These are phyloP conservation scores for Sminthurides aquaticus DNA, from an alignment of 2,888 invertebrate genomes.

Conservation along the genomic window DNA sequence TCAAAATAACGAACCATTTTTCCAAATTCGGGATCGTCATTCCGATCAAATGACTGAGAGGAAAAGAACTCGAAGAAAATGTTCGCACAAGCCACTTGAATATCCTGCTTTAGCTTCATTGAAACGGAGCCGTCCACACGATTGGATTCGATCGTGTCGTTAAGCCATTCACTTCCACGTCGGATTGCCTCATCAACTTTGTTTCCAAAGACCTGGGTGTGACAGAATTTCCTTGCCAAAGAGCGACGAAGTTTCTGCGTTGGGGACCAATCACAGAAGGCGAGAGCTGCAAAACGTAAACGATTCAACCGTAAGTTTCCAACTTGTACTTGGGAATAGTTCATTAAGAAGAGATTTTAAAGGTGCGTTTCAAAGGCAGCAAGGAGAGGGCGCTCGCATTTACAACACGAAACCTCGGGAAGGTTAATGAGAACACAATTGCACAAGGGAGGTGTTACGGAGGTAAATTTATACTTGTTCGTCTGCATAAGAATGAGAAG, in stretches of 20 bases:
- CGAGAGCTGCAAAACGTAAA: conserved; percentile 66
- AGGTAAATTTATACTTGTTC: too few species aligned
- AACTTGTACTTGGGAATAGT: conserved; percentile 10
- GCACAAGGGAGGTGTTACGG: too few species aligned
- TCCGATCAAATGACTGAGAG: conserved; percentile 63
- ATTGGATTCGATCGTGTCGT: conserved; percentile 22
- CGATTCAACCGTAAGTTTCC: too few species aligned
- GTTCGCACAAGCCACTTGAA: conserved; percentile 69
- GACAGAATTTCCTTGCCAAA: conserved; percentile 68
- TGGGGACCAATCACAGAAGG: conserved; percentile 79
- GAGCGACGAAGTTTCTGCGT: conserved; percentile 70
- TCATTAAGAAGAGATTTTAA: background rate
- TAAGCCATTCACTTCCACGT: conserved; percentile 25
- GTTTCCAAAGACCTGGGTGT: conserved; percentile 39
- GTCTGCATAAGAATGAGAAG: too few species aligned
- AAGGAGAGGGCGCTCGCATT: background rate
- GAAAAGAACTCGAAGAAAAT: conserved; percentile 84
- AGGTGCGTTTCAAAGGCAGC: background rate
- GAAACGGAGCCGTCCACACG: conserved; percentile 10
- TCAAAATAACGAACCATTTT: conserved; percentile 66
- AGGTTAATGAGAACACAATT: conserved; percentile 9
- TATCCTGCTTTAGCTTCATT: conserved; percentile 58
- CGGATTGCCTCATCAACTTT: conserved; percentile 31
- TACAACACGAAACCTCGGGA: background rate
- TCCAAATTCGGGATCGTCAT: conserved; percentile 60